Conservation (phyloP, 2,113 vertebrate genomes). For the Misgurnus mizolepis region DNA sequence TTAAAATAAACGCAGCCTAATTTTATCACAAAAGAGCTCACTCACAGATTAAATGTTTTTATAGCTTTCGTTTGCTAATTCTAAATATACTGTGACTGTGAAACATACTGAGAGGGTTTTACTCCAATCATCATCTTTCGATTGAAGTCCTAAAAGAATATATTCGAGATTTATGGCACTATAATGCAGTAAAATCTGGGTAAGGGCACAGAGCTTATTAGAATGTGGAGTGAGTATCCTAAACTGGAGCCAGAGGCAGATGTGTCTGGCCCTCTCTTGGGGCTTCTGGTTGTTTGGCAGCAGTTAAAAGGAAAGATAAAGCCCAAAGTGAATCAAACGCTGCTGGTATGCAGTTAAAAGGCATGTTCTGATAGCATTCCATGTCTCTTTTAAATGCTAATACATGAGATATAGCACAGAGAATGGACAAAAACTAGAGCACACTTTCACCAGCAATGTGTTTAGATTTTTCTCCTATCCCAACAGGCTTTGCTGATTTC, state of each 20-base stretch:
- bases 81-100: background rate
- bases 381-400: constrained; percentile 46
- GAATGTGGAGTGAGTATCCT: constrained; percentile 20
- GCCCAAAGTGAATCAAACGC: constrained; percentile 46
- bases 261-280: constrained; percentile 24
- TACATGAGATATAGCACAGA: constrained; percentile 22
- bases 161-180: background rate
- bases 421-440: background rate
- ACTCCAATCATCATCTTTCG: background rate
- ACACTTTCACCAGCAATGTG: constrained; percentile 23
- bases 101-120: background rate
- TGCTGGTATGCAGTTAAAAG: constrained; percentile 45
- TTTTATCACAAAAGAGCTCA: background rate
- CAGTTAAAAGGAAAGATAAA: constrained; percentile 53
- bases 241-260: constrained; percentile 42
- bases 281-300: constrained; percentile 47
- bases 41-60: background rate
- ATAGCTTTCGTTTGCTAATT: background rate
- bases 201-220: constrained; percentile 23
- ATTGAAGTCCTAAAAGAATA: background rate
- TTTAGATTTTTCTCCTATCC: constrained; percentile 19
- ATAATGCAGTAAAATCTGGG: constrained; percentile 35
- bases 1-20: background rate
- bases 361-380: constrained; percentile 38
- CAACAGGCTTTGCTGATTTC: constrained; percentile 19